A percentile compares a stretch with the other conserved stretches of the same genome.
phyloP scores from a whole-genome alignment of 2,113 vertebrate genomes.

The Herpetotheres cachinnans region DNA sequence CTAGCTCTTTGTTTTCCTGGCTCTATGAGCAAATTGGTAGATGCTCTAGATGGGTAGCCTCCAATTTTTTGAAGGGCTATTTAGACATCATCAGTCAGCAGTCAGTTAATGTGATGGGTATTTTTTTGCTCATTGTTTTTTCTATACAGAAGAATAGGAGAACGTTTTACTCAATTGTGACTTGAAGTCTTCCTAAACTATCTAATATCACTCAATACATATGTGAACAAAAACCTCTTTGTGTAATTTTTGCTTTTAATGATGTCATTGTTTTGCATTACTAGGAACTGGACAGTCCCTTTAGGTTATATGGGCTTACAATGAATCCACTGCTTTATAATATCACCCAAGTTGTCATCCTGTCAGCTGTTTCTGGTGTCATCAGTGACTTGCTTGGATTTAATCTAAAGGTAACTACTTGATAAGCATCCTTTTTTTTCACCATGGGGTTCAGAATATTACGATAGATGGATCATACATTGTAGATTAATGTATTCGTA shows the following conservation, averaged over 20 bases:
- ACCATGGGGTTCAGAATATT: neutral
- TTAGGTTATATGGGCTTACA: constrained; percentile 93
- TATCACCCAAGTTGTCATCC: constrained; percentile 97
- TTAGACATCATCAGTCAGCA: neutral
- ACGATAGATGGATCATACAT: neutral
- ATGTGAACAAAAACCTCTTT: neutral
- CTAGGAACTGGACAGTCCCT: constrained; percentile 94
- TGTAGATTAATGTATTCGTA: neutral
- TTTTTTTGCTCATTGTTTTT: neutral
- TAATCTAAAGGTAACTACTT: constrained; percentile 91
- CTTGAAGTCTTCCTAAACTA: neutral
- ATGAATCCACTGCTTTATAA: constrained; percentile 99
- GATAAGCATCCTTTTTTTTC: neutral
- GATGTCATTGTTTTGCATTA: neutral
- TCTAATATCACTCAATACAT: neutral
- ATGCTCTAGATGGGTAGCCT: neutral
- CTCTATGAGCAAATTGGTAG: neutral
- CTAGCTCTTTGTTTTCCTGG: neutral
- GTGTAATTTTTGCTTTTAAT: neutral
- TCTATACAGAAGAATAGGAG: neutral
- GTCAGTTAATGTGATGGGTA: neutral
- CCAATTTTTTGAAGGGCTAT: neutral
- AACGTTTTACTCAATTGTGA: neutral
- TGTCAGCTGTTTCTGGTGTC: constrained; percentile 97
- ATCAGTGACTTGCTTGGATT: constrained; percentile 98